Percentiles rank a stretch among this genome's conserved stretches.
phyloP scores from a whole-genome alignment of 2,888 invertebrate genomes.

The Ephialtes manifestator region DNA sequence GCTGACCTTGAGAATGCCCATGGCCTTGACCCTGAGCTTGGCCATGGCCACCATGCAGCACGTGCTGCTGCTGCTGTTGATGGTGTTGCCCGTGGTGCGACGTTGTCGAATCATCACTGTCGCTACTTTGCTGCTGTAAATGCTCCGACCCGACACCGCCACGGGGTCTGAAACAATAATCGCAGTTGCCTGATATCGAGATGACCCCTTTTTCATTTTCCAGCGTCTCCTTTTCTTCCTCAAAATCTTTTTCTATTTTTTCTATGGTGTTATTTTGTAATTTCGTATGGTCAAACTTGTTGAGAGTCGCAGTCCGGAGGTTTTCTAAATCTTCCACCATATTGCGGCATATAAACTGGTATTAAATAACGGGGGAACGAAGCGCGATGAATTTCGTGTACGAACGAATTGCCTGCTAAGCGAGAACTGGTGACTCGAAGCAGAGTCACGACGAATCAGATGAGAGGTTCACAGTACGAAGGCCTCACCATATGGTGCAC shows the following conservation, averaged over 20 bases:
- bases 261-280: background rate
- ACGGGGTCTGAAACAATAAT: slow-evolving; percentile 81
- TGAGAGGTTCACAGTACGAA: slow-evolving; percentile 9
- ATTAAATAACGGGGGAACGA: background rate
- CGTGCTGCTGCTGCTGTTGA: slow-evolving; percentile 77
- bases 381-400: slow-evolving; percentile 40
- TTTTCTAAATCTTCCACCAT: slow-evolving; percentile 18
- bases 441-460: background rate
- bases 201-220: background rate
- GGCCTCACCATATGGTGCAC: background rate
- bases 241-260: background rate
- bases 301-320: background rate
- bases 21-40: slow-evolving; percentile 75
- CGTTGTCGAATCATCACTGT: slow-evolving; percentile 83
- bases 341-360: background rate
- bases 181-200: slow-evolving; percentile 34
- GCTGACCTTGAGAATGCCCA: slow-evolving; percentile 74
- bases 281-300: background rate
- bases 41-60: slow-evolving; percentile 69
- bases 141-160: slow-evolving; percentile 82
- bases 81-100: slow-evolving; percentile 74
- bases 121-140: slow-evolving; percentile 78
- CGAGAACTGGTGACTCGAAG: slow-evolving; percentile 41
- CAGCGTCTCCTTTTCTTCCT: background rate
- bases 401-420: slow-evolving; percentile 56